Evolutionary conservation across 2,888 invertebrate species (phyloP).

Genomic region (Psylliodes chrysocephalus): DNA sequence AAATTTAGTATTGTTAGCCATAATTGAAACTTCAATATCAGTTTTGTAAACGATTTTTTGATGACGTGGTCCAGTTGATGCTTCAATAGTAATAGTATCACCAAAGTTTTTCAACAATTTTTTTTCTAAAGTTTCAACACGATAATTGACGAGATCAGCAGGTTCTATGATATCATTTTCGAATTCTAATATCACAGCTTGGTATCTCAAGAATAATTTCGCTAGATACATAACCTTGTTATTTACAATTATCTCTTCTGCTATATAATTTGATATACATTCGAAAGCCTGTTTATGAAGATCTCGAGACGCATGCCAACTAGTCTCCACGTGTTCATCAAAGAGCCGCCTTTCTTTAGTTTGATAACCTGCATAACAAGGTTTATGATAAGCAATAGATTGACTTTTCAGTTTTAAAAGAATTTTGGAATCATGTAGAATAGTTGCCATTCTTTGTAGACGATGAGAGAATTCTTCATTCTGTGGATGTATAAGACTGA

Average conservation of each 20-base stretch:
- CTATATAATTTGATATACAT: constrained; percentile 36
- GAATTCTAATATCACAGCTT: constrained; percentile 49
- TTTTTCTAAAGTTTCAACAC: constrained; percentile 49
- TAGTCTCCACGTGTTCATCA: constrained; percentile 24
- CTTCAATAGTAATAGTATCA: constrained; percentile 46
- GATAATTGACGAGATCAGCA: constrained; percentile 47
- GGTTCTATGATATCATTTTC: constrained; percentile 44
- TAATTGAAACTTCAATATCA: constrained; percentile 46
- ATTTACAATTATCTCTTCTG: constrained; percentile 31
- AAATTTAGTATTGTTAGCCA: constrained; percentile 44
- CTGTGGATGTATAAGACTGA: constrained; percentile 28
- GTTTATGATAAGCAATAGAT: constrained; percentile 35
- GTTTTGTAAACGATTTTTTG: constrained; percentile 48
- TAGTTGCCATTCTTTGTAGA: constrained; percentile 7
- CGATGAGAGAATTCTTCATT: constrained; percentile 25
- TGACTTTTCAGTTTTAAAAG: constrained; percentile 37
- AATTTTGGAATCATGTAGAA: constrained; percentile 28
- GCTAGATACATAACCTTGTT: constrained; percentile 31
- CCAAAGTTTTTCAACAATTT: constrained; percentile 46
- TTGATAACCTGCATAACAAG: constrained; percentile 37
- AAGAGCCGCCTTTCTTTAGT: constrained; percentile 35
- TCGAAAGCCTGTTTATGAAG: constrained; percentile 37
- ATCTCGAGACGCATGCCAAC: constrained; percentile 27
- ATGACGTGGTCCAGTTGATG: constrained; percentile 40
- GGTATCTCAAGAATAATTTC: constrained; percentile 39